These are phyloP conservation scores for Parotocinclus haroldoi DNA, from an alignment of 2,797 vertebrate genomes.

Conservation along the genomic window DNA sequence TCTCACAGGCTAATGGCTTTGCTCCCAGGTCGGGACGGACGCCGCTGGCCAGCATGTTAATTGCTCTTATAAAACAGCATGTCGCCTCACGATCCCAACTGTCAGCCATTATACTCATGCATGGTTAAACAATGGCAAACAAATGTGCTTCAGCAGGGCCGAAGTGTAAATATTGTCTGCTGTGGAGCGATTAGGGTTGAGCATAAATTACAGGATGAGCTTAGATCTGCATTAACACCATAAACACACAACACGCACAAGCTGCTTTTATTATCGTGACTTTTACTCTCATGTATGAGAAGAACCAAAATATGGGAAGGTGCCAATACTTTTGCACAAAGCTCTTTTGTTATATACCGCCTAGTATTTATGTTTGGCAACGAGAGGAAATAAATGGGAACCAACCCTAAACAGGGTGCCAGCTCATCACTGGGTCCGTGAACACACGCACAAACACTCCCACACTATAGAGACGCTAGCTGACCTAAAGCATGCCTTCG, in stretches of 20 bases:
- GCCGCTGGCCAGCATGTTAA: slow-evolving; percentile 47
- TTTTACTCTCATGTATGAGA: too few species aligned
- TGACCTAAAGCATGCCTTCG: too few species aligned
- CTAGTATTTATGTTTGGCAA: too few species aligned
- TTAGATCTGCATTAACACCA: not conserved
- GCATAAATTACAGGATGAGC: not conserved
- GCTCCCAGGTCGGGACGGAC: slow-evolving; percentile 46
- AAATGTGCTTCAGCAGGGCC: not conserved
- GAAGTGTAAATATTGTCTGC: slow-evolving; percentile 18
- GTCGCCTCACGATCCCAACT: slow-evolving; percentile 33
- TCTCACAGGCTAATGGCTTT: slow-evolving; percentile 52
- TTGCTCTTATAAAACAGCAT: slow-evolving; percentile 51
- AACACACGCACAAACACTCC: too few species aligned
- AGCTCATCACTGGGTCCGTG: too few species aligned
- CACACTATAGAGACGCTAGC: too few species aligned
- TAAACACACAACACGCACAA: not conserved
- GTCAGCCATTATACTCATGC: slow-evolving; percentile 32
- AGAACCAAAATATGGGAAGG: too few species aligned
- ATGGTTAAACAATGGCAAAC: slow-evolving; percentile 29
- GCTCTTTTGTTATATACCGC: too few species aligned
- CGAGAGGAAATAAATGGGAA: too few species aligned
- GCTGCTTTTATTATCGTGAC: too few species aligned
- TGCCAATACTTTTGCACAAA: too few species aligned
- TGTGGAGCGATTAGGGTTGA: not conserved
- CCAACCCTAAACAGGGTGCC: too few species aligned